These are phyloP conservation scores for Gadus macrocephalus DNA, from an alignment of 2,113 vertebrate species.

Conservation along the genomic window DNA sequence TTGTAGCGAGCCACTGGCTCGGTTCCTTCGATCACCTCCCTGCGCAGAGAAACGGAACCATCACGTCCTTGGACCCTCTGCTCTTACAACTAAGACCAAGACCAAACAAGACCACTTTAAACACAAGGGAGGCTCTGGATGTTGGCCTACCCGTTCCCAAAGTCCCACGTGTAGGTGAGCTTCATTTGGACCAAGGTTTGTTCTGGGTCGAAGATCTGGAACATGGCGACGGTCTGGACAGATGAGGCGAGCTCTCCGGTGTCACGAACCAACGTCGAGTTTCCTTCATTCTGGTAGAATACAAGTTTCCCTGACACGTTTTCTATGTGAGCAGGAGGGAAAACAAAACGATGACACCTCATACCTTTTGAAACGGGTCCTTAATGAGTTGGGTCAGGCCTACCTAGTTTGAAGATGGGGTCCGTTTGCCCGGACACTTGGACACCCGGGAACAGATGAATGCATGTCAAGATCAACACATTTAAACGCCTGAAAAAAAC, in stretches of 20 bases:
- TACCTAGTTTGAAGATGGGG: conserved; percentile 53
- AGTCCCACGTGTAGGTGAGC: conserved; percentile 82
- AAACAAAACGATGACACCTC: too few relatives aligned
- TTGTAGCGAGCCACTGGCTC: conserved; percentile 72
- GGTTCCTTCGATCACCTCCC: conserved; percentile 74
- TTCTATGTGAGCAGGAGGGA: conserved; percentile 58
- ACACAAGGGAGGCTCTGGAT: background rate
- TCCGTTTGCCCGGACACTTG: conserved; percentile 16
- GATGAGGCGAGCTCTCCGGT: conserved; percentile 68
- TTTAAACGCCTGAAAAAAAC: conserved; percentile 32
- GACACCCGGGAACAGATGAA: conserved; percentile 28
- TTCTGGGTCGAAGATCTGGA: conserved; percentile 77
- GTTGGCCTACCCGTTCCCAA: conserved; percentile 80
- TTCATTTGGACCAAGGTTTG: conserved; percentile 69
- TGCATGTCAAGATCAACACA: conserved; percentile 21
- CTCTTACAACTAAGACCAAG: background rate
- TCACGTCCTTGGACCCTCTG: background rate
- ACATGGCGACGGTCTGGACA: conserved; percentile 69
- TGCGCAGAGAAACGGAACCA: conserved; percentile 29
- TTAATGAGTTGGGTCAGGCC: background rate
- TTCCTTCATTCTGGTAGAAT: conserved; percentile 76
- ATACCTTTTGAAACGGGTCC: background rate
- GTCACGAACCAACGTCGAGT: conserved; percentile 57
- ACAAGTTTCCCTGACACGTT: conserved; percentile 77
- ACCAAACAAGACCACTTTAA: background rate